Evolutionary conservation across 1,140 invertebrate species (phyloP).

Genomic region (Cotesia glomerata): DNA sequence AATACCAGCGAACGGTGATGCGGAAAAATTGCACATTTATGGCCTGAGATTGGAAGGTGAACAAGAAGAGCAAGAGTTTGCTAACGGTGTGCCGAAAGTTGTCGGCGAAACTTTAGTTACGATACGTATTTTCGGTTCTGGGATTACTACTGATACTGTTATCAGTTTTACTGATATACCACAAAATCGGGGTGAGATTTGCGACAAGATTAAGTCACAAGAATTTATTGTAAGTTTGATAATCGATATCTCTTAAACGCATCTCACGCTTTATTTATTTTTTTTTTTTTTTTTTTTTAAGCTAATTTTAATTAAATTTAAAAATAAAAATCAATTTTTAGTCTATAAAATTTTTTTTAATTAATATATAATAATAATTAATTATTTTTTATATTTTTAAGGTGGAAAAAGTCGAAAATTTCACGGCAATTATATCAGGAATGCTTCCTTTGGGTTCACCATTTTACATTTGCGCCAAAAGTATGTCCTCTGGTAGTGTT

Average conservation of each 20-base stretch:
- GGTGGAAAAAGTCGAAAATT: conserved; percentile 59
- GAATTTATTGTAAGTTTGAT: conserved; percentile 53
- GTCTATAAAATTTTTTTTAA: too few species aligned
- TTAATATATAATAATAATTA: conserved; percentile 17
- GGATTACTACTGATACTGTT: conserved; percentile 70
- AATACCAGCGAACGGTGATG: background rate
- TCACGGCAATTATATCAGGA: conserved; percentile 67
- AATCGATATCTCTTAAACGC: background rate
- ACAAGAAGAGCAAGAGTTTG: conserved; percentile 67
- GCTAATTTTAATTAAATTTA: too few species aligned
- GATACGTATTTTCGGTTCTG: conserved; percentile 77
- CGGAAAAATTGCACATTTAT: conserved; percentile 55
- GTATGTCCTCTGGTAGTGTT: conserved; percentile 46
- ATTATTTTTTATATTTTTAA: conserved; percentile 43
- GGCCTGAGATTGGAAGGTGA: conserved; percentile 70
- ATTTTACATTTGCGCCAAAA: conserved; percentile 75
- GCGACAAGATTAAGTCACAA: conserved; percentile 51
- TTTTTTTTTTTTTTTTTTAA: background rate
- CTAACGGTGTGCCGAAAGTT: conserved; percentile 72
- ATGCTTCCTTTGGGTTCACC: conserved; percentile 65
- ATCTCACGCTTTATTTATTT: background rate
- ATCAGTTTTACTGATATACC: conserved; percentile 74
- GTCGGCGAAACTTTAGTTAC: conserved; percentile 66
- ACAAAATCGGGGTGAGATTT: conserved; percentile 58
- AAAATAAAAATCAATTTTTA: too few species aligned